A percentile compares a stretch with the other conserved stretches of the same genome.
Conservation (phyloP, 2,888 invertebrate species). For the Perizoma flavofasciatum region DNA sequence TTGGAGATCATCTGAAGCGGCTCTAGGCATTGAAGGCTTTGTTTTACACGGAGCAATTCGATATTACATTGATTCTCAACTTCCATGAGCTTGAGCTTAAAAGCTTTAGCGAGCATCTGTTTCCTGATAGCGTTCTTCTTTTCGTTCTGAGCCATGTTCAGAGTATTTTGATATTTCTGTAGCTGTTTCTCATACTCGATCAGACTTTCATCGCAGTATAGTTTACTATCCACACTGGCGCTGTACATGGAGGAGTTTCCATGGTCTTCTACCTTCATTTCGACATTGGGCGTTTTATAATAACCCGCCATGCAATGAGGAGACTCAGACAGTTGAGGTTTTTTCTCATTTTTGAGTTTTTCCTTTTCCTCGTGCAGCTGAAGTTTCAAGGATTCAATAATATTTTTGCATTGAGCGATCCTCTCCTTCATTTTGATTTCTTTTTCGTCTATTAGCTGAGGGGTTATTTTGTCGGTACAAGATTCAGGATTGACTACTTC, state of each 20-base stretch:
- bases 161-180: conserved; percentile 72
- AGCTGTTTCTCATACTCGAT: conserved; percentile 77
- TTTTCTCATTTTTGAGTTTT: conserved; percentile 59
- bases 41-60: conserved; percentile 72
- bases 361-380: conserved; percentile 70
- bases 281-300: conserved; percentile 9
- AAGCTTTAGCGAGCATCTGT: conserved; percentile 77
- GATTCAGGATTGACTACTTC: conserved; percentile 5
- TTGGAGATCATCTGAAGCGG: conserved; percentile 70
- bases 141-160: conserved; percentile 74
- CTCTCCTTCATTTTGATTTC: conserved; percentile 67
- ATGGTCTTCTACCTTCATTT: conserved; percentile 18
- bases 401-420: conserved; percentile 67
- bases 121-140: conserved; percentile 76
- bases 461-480: conserved; percentile 42
- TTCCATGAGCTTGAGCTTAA: conserved; percentile 70
- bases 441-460: conserved; percentile 58
- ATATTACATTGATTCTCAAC: conserved; percentile 79
- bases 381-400: conserved; percentile 69
- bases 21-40: conserved; percentile 74
- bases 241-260: conserved; percentile 47
- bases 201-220: conserved; percentile 67
- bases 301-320: conserved; percentile 9
- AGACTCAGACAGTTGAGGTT: conserved; percentile 25
- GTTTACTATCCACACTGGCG: conserved; percentile 60